Evolutionary conservation across 1,140 invertebrate genomes (phyloP).

Genomic region (Hylaeus anthracinus): DNA sequence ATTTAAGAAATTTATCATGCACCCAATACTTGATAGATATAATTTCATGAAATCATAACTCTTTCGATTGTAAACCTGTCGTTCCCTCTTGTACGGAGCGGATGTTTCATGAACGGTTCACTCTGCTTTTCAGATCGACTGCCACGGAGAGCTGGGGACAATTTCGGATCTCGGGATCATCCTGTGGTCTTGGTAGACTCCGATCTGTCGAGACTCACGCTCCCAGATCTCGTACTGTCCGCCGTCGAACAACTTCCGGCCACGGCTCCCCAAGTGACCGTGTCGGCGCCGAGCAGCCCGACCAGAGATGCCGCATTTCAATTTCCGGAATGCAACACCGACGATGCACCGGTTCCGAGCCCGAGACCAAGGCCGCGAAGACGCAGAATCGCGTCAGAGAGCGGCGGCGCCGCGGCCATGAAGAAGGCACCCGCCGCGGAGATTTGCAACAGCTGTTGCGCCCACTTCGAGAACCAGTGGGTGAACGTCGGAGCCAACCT

Average conservation of each 20-base stretch:
- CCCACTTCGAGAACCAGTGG: constrained; percentile 73
- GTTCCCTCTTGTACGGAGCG: no score
- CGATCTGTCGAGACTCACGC: constrained; percentile 73
- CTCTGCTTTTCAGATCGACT: constrained; percentile 71
- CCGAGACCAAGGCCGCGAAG: constrained; percentile 78
- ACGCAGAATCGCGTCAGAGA: constrained; percentile 75
- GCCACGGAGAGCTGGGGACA: constrained; percentile 69
- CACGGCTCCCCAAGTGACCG: constrained; percentile 75
- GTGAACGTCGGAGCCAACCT: constrained; percentile 76
- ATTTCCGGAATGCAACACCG: constrained; percentile 76
- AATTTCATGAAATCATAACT: no score
- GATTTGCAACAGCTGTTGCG: constrained; percentile 60
- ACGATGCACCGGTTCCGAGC: constrained; percentile 72
- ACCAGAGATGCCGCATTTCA: constrained; percentile 79
- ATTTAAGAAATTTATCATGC: no score
- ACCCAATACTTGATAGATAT: no score
- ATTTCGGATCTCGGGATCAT: constrained; percentile 66
- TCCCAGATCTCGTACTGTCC: constrained; percentile 77
- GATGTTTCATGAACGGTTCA: not conserved
- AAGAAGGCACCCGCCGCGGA: constrained; percentile 36
- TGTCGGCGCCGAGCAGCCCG: constrained; percentile 78
- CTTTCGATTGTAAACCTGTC: no score
- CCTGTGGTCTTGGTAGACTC: constrained; percentile 75
- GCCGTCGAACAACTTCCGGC: constrained; percentile 76
- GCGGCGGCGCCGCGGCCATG: constrained; percentile 60